Evolutionary conservation across 2,113 vertebrate species (phyloP).

Genomic region (Electrona antarctica): DNA sequence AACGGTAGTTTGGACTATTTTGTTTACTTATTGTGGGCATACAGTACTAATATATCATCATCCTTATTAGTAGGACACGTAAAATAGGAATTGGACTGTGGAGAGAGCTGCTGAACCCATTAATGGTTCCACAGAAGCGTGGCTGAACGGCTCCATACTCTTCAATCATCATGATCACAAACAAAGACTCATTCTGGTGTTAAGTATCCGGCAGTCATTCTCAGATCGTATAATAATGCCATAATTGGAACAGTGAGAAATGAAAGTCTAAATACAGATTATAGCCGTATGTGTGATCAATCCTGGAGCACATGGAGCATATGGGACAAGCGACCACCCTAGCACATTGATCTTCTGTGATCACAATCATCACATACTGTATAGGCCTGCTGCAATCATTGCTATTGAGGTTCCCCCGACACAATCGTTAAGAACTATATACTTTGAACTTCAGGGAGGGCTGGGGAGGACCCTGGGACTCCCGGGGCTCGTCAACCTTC

Average conservation of each 20-base stretch:
- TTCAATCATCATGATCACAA: constrained; percentile 17
- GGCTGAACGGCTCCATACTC: constrained; percentile 29
- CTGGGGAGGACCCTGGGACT: too few species aligned
- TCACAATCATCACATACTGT: constrained; percentile 16
- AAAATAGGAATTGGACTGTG: constrained; percentile 34
- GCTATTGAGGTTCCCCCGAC: neutral
- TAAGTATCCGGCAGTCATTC: constrained; percentile 37
- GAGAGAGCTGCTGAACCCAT: constrained; percentile 29
- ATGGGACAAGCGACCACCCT: constrained; percentile 56
- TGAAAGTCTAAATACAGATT: constrained; percentile 57
- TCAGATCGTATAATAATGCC: constrained; percentile 32
- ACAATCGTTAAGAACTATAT: too few species aligned
- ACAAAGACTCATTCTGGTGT: constrained; percentile 28
- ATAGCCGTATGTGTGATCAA: constrained; percentile 42
- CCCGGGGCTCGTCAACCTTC: too few species aligned
- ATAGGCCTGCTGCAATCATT: neutral
- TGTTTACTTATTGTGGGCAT: neutral
- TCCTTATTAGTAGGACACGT: constrained; percentile 28
- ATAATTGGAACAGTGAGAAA: constrained; percentile 46
- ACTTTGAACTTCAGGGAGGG: too few species aligned
- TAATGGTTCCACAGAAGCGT: constrained; percentile 38
- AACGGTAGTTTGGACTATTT: neutral
- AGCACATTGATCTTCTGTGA: constrained; percentile 45
- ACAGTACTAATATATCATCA: constrained; percentile 9
- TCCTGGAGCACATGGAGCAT: constrained; percentile 19